Conservation (phyloP, 2,113 vertebrate genomes). For the Ammodytes dubius region DNA sequence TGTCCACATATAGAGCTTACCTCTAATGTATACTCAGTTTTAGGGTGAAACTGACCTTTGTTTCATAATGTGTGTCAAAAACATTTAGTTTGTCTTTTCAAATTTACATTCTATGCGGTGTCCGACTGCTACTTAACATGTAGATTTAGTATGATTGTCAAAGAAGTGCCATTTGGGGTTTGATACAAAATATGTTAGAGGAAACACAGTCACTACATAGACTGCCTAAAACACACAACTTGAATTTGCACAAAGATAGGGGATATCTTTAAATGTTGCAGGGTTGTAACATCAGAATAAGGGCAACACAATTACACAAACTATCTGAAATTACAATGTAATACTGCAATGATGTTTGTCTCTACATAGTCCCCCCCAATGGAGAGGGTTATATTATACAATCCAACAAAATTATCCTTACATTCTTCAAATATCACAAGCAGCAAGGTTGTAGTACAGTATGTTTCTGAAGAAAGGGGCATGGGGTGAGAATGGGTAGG, state of each 20-base stretch:
- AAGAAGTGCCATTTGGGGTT: conserved; percentile 61
- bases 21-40: conserved; percentile 26
- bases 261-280: neutral
- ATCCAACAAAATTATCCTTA: conserved; percentile 8
- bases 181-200: conserved; percentile 14
- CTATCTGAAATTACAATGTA: neutral
- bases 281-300: neutral
- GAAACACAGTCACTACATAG: conserved; percentile 35
- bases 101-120: conserved; percentile 42
- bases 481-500: neutral
- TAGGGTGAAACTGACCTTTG: conserved; percentile 30
- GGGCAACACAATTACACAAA: neutral
- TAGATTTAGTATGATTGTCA: conserved; percentile 29
- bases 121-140: conserved; percentile 11
- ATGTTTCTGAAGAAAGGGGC: neutral
- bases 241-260: neutral
- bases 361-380: neutral
- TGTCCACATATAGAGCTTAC: conserved; percentile 61
- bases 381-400: neutral
- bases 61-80: conserved; percentile 37
- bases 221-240: conserved; percentile 40
- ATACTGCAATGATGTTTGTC: conserved; percentile 5
- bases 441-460: neutral
- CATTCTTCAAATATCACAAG: neutral
- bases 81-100: conserved; percentile 19